Evolutionary conservation across 2,113 vertebrate species (phyloP), one percentile per base, ranked within the genome.

Genomic region (Elanoides forficatus): DNA sequence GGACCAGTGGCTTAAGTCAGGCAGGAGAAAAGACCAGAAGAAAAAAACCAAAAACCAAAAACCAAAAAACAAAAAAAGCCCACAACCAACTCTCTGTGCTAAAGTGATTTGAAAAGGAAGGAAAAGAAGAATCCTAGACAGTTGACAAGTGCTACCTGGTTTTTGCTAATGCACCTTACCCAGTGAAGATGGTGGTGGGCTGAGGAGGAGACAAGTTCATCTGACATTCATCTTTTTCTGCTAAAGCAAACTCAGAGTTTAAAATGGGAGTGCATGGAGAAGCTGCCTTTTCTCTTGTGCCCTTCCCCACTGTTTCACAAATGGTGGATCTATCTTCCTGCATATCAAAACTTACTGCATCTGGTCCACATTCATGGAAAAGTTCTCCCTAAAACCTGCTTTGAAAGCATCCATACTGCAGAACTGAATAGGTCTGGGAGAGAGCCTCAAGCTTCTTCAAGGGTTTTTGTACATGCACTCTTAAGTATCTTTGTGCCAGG

Each of bases 131-230:
- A 56, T 47, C 9, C 30, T 30, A 63, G 38, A 42, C 0, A 2
- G 36, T 26, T 70, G 34, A n/a, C 3, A 81, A 76, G 20, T 36
- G 27, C 27, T 92, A 9, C 53, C 36, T 53, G 48, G 27, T 2
- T 30, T 29, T 7, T 47, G 19, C 7, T 76, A 40, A 27, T 15
- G 2, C 16, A 18, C 30, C 13, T 11, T 21, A 50, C 8, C 9
- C 17, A n/a, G 20, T 1, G 2, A 45, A 86, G 55, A 45, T 0
- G 9, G 10, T 25, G 58, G 9, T 0, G 2, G 36, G 15, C 29
- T 67, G 29, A n/a, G 58, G 11, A 74, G 23, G 21, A 30, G 10
- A 2, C 15, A 63, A 63, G 5, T 32, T 58, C 16, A n/a, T 22
- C 8, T 3, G 15, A 30, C 18, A 25, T 23, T 32, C 13, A 25